Evolutionary conservation across 2,888 invertebrate species (phyloP), one percentile per base, ranked within the genome.

Genomic region (Amorpha juglandis): DNA sequence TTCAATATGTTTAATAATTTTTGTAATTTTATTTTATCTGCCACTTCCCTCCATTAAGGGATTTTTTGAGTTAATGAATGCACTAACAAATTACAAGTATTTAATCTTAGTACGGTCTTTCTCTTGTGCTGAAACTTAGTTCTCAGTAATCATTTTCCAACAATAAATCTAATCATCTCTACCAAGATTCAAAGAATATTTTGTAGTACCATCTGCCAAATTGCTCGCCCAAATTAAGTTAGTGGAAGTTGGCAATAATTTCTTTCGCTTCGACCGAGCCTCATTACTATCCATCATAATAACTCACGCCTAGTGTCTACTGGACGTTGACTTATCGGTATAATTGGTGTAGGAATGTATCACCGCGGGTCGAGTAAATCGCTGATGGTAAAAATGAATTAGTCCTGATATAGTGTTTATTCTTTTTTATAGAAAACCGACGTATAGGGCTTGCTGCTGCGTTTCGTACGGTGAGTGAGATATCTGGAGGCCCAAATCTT

Each of bases 201-300:
- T 35, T 35, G 55, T 58, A 38, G 19, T 16, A 42, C 11, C 19
- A 16, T 38, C 38, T 58, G 38, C 38, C 19, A 35, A 35, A 42
- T 58, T 42, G 42, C 12, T 19, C 38, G 16, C 55, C 12, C 42
- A 42, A 58, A 58, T 42, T 19, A 58, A 58, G 38, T 58, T 58
- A 35, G 35, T 35, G 33, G 33, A 55, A 9, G 58, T 19, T 38
- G 16, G 16, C 16, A 58, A 38, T 58, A 38, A 42, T 58, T 58
- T 35, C 33, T 50, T 50, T 21, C 27, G 27, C 19, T n/a, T 21
- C 55, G 55, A 55, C 64, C 64, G 14, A 38, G 35, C 16, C 64
- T 55, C 64, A 55, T 64, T 58, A 64, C 35, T 27, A 64, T 64
- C 64, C 53, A 58, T 64, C 64, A 64, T 64, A 64, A 64, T 64